Evolutionary conservation across 1,140 invertebrate species (phyloP).

Genomic region (Heterodera schachtii): DNA sequence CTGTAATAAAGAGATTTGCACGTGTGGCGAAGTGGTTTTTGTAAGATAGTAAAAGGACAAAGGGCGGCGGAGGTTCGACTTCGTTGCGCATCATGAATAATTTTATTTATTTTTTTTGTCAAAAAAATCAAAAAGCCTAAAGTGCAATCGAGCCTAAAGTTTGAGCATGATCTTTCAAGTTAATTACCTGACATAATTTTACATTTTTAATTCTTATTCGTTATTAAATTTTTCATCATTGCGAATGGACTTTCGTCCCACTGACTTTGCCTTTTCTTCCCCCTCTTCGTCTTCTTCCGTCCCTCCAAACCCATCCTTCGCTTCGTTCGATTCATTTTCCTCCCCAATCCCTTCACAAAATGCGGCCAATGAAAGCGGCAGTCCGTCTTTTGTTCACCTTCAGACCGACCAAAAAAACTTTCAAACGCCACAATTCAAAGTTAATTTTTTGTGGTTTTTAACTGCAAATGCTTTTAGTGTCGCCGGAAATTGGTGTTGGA

Average conservation of each 20-base stretch:
- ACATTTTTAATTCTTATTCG: too few relatives aligned
- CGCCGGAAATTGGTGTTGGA: constrained; percentile 21
- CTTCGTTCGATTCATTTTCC: neutral
- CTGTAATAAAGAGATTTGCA: too few relatives aligned
- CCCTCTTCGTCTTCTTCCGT: neutral
- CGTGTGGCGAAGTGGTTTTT: too few relatives aligned
- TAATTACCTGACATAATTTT: too few relatives aligned
- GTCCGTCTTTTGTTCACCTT: neutral
- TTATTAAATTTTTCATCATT: too few relatives aligned
- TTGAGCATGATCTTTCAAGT: too few relatives aligned
- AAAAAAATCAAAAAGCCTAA: too few relatives aligned
- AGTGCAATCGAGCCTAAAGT: too few relatives aligned
- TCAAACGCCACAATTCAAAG: constrained; percentile 22
- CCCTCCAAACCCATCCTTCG: neutral
- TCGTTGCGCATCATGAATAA: too few relatives aligned
- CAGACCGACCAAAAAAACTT: neutral
- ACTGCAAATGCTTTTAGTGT: neutral
- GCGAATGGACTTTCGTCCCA: neutral
- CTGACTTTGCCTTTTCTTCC: neutral
- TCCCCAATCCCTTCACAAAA: neutral
- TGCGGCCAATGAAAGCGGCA: neutral
- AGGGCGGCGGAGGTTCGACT: too few relatives aligned
- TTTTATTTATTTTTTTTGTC: too few relatives aligned
- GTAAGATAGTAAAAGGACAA: too few relatives aligned
- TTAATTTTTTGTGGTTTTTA: neutral